Evolutionary conservation across 2,797 vertebrate species (phyloP).

Genomic region (Pelobates cultripes): DNA sequence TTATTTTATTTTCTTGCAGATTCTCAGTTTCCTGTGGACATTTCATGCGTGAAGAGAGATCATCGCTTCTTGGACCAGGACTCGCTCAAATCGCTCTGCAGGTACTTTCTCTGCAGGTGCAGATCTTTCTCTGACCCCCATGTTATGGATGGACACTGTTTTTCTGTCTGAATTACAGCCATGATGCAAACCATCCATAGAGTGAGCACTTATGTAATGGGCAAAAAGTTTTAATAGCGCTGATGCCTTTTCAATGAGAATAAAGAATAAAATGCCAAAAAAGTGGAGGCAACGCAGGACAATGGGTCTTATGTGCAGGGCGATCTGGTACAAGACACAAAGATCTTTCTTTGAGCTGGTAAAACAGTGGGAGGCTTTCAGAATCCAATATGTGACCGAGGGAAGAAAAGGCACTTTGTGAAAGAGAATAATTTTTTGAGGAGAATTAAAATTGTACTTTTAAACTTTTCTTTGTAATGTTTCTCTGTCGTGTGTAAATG

Average conservation of each 20-base stretch:
- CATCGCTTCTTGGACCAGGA: conserved; percentile 83
- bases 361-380: conserved; percentile 18
- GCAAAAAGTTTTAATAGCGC: too few species aligned
- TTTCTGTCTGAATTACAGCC: too few species aligned
- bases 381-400: background rate
- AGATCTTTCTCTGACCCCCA: background rate
- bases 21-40: conserved; percentile 79
- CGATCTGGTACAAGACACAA: background rate
- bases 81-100: conserved; percentile 82
- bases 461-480: background rate
- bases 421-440: background rate
- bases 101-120: too few species aligned
- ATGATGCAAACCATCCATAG: too few species aligned
- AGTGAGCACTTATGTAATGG: too few species aligned
- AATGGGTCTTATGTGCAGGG: background rate
- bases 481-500: background rate
- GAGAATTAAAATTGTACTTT: background rate
- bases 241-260: too few species aligned
- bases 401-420: conserved; percentile 22
- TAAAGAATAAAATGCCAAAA: background rate
- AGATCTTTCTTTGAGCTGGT: background rate
- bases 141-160: too few species aligned
- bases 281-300: background rate
- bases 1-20: conserved; percentile 64
- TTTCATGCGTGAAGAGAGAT: conserved; percentile 80